Evolutionary conservation across 2,888 invertebrate species (phyloP).

Genomic region (Drosophila aldrichi): DNA sequence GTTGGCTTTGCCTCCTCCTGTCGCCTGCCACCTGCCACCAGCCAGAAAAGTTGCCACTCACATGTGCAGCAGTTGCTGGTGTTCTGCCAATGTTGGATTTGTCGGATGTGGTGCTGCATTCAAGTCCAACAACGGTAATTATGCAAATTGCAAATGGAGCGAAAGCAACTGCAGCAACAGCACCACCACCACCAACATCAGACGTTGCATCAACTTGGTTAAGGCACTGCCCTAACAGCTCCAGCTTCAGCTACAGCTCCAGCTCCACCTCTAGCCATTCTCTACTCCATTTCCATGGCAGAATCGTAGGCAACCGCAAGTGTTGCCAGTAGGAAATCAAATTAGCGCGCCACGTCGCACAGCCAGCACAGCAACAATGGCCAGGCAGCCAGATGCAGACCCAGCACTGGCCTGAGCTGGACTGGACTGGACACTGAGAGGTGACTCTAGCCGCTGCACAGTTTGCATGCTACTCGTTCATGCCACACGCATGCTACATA

Average conservation of each 20-base stretch:
- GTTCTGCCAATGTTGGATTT: slow-evolving; percentile 46
- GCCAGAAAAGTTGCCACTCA: too few relatives aligned
- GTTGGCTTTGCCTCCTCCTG: slow-evolving; percentile 24
- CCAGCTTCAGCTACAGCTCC: too few relatives aligned
- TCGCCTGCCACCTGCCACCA: too few relatives aligned
- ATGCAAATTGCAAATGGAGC: slow-evolving; percentile 78
- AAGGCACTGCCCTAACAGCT: slow-evolving; percentile 25
- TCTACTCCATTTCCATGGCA: slow-evolving; percentile 43
- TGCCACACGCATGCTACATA: slow-evolving; percentile 54
- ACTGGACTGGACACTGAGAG: background rate
- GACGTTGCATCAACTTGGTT: slow-evolving; percentile 29
- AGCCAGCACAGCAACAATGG: slow-evolving; percentile 23
- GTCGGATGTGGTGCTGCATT: slow-evolving; percentile 73
- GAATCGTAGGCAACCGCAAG: slow-evolving; percentile 65
- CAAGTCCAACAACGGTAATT: slow-evolving; percentile 81
- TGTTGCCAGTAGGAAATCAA: slow-evolving; percentile 79
- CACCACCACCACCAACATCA: slow-evolving; percentile 29
- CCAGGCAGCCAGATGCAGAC: slow-evolving; percentile 3
- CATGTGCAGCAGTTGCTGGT: slow-evolving; percentile 26
- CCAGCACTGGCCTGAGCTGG: too few relatives aligned
- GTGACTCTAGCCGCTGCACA: slow-evolving; percentile 15
- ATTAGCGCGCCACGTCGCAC: slow-evolving; percentile 72
- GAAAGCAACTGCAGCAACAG: slow-evolving; percentile 42
- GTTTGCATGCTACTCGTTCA: slow-evolving; percentile 27
- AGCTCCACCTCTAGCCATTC: slow-evolving; percentile 18